Evolutionary conservation across 1,140 invertebrate genomes (phyloP), one percentile per base, ranked within the genome.

Genomic region (Formica selysi): DNA sequence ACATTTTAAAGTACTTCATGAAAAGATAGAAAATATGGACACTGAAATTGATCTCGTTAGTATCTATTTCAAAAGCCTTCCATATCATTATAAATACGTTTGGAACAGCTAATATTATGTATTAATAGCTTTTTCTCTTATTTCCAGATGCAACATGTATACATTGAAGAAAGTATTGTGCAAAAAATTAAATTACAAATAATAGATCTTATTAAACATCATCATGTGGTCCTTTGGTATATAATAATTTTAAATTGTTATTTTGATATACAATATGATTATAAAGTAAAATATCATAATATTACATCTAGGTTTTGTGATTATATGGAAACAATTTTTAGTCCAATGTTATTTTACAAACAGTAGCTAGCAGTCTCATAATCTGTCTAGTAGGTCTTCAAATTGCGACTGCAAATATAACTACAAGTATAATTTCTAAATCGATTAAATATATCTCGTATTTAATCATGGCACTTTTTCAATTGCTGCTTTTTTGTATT

Each of bases 361-460:
- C 90, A 22, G 26, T 93, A 36, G 80, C 89, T n/a, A 93, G 92
- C 61, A 92, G 88, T 78, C 19, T 92, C 2, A 87, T 93, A 67
- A 89, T 93, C 32, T 93, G 92, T 87, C 62, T 93, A 36, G 90
- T 93, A 51, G 92, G 90, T 48, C 64, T 93, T 32, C 92, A 93
- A 86, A 73, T 92, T 29, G 87, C 86, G 44, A 65, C 68, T 19
- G 89, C 92, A 65, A 87, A 89, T 67, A 80, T 44, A 71, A 86
- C 68, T 36, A 65, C n/a, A 41, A 68, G 26, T 73, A 65, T 38
- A n/a, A 41, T 62, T 6, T 76, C 91, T 61, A 89, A 91, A 87
- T 41, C 87, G n/a, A 44, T 88, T 7, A 85, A 91, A 74, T 92
- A 87, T 19, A 38, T 76, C 10, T 91, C 92, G 8, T 92, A 93